These are phyloP conservation scores for Anabacerthia variegaticeps DNA, from an alignment of 2,797 vertebrate species.

Conservation along the genomic window DNA sequence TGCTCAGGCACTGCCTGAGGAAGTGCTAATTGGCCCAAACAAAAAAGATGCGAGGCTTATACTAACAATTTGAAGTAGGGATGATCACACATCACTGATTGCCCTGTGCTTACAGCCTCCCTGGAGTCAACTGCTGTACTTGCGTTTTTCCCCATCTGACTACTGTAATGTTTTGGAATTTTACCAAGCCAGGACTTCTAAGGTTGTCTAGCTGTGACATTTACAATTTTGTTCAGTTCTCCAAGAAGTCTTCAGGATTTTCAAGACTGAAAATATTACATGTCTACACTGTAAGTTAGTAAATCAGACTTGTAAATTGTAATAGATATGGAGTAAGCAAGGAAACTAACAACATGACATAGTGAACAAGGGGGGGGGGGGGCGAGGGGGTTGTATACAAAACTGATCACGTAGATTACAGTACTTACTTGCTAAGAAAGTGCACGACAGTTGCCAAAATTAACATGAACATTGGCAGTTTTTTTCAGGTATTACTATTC, in stretches of 20 bases:
- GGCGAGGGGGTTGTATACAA: neutral
- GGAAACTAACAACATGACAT: neutral
- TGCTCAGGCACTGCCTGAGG: neutral
- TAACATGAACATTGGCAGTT: rapidly evolving
- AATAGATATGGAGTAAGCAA: neutral
- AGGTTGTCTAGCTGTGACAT: neutral
- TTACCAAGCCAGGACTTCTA: neutral
- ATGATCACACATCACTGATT: neutral
- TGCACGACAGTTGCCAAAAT: neutral
- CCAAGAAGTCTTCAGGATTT: neutral
- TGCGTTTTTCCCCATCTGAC: neutral
- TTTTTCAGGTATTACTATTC: neutral
- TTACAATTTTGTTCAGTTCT: neutral
- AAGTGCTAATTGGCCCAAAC: neutral
- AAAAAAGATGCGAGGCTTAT: neutral
- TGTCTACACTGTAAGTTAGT: neutral
- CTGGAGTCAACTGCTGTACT: neutral
- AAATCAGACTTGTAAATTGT: neutral
- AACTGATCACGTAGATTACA: neutral
- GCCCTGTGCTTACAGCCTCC: neutral
- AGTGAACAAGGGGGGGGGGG: rapidly evolving
- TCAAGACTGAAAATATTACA: neutral
- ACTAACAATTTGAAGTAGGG: neutral
- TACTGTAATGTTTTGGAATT: neutral
- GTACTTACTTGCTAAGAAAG: neutral